Percentiles rank a stretch among this genome's conserved stretches.
These are phyloP conservation scores for Haemorhous mexicanus DNA, from an alignment of 2,113 vertebrate species.

Conservation along the genomic window DNA sequence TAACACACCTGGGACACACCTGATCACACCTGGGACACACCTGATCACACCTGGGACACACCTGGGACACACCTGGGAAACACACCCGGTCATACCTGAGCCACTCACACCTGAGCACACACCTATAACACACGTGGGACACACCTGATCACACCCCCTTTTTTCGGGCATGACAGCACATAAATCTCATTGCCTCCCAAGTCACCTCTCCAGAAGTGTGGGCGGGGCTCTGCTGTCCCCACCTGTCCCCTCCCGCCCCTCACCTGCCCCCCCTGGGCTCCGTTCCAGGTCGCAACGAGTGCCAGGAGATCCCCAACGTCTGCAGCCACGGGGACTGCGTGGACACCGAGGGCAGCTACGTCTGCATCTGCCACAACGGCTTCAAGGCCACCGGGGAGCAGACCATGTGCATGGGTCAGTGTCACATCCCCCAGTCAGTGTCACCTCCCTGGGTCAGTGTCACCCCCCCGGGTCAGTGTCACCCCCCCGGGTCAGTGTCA, in stretches of 20 bases:
- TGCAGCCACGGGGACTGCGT: constrained; percentile 91
- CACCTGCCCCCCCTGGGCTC: background rate
- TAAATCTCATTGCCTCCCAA: background rate
- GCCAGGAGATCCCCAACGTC: constrained; percentile 87
- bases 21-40: too few species aligned
- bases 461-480: background rate
- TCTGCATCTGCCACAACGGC: constrained; percentile 89
- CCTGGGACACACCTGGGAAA: too few species aligned
- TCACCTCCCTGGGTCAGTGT: background rate
- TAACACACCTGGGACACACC: too few species aligned
- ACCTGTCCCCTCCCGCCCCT: background rate
- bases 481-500: background rate
- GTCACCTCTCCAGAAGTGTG: background rate
- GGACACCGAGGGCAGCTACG: constrained; percentile 88
- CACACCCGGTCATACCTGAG: background rate
- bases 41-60: too few species aligned
- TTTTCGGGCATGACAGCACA: background rate
- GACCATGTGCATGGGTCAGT: constrained; percentile 91
- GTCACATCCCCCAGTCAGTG: background rate
- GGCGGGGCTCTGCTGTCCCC: background rate
- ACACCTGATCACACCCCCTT: background rate
- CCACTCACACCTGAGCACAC: background rate
- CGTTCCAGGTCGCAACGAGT: constrained; percentile 85
- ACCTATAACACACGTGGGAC: background rate
- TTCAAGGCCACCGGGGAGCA: constrained; percentile 87